Conservation (phyloP, 30 jellyfish, hydroid and myxozoan genomes). For the Haliclystus octoradiatus region DNA sequence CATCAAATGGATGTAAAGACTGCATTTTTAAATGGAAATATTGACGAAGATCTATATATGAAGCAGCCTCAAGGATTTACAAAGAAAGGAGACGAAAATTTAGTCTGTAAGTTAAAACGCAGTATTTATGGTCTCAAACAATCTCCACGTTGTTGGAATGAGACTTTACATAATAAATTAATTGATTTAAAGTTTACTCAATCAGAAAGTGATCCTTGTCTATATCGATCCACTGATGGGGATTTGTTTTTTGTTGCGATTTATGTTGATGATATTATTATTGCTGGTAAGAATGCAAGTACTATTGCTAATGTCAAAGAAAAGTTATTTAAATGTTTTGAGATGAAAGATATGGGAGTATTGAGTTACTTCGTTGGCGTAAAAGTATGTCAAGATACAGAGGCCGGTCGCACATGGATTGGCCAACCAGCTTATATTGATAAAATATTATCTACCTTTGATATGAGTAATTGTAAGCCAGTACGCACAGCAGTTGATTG, state of each 20-base stretch:
- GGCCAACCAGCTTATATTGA: no score
- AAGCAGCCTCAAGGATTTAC: slow-evolving; percentile 57
- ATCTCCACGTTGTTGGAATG: slow-evolving; percentile 43
- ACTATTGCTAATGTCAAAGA: slow-evolving; percentile 3
- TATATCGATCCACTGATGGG: no score
- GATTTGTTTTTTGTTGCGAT: slow-evolving; percentile 19
- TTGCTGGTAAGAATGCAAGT: slow-evolving; percentile 16
- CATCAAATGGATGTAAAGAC: no score
- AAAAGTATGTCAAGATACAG: slow-evolving; percentile 1
- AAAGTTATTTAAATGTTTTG: slow-evolving; percentile 8
- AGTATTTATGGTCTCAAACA: no score
- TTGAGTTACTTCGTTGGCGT: slow-evolving; percentile 37
- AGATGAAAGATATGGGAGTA: slow-evolving; percentile 31
- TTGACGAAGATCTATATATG: slow-evolving; percentile 38
- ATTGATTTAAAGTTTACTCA: slow-evolving; percentile 13
- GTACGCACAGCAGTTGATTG: slow-evolving; percentile 23
- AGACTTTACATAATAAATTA: slow-evolving; percentile 16
- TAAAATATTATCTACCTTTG: slow-evolving; percentile 10
- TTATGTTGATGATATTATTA: slow-evolving; percentile 35
- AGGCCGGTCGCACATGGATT: slow-evolving; percentile 19
- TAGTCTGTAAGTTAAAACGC: slow-evolving; percentile 35
- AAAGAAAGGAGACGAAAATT: slow-evolving; percentile 16
- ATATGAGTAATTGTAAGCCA: slow-evolving; percentile 18
- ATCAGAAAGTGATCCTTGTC: slow-evolving; percentile 10
- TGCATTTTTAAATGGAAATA: slow-evolving; percentile 49